Evolutionary conservation across 2,888 invertebrate genomes (phyloP), one percentile per base, ranked within the genome.

Genomic region (Papilio gigon): DNA sequence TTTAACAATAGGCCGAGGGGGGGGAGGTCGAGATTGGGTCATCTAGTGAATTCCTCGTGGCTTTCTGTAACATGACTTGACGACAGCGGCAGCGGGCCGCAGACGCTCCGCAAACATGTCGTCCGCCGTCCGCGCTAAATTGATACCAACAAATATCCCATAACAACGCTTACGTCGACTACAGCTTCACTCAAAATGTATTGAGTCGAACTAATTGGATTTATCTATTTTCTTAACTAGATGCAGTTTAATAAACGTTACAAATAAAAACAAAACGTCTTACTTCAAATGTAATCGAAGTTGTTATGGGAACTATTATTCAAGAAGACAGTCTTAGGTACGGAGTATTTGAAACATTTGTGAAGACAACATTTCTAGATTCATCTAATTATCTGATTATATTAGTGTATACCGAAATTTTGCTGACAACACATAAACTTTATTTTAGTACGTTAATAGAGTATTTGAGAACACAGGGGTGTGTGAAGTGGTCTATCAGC

Each of bases 11-110:
- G 84, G 86, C 81, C 80, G 80, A 77, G 73, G 73, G 22, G 73
- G 74, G 40, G 33, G 58, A 74, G 71, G 56, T 73, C 79, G 79
- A 78, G 80, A 80, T 80, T 74, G 85, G 83, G 80, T 82, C 84
- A 82, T 84, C 85, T 84, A 82, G 82, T 81, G 84, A 79, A 84
- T 85, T 85, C 80, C 86, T 87, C 85, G 79, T 81, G 78, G 82
- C 78, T 80, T 81, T 78, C 80, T 78, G 78, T 77, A 78, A 86
- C 87, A 85, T 75, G 83, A 83, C 83, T 73, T 72, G 69, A 66
- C 62, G 68, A 66, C 70, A 44, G 68, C 61, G 70, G 37, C 56
- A 22, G 47, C 62, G 60, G 66, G 42, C 67, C 58, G 60, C 65
- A 56, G 47, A 61, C 58, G 47, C 50, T 68, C 17, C 8, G 12